Conservation (phyloP, 2,888 invertebrate genomes). For the Terebella lapidaria region DNA sequence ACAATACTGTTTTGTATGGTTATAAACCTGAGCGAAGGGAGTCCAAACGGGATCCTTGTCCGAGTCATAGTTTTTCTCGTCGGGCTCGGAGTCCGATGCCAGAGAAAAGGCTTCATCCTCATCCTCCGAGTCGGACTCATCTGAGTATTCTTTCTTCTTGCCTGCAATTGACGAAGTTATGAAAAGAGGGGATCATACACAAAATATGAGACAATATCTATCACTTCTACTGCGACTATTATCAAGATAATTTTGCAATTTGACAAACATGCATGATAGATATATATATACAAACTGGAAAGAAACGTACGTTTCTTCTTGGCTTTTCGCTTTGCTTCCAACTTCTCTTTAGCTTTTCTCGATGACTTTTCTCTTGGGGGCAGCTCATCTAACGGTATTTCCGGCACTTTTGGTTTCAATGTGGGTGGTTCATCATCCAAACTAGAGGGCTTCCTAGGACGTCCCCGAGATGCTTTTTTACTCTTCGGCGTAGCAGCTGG, state of each 20-base stretch:
- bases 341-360: slow-evolving; percentile 21
- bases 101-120: neutral
- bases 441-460: neutral
- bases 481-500: too few species aligned
- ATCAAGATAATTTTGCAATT: too few species aligned
- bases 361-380: slow-evolving; percentile 11
- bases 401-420: neutral
- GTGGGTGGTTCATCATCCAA: neutral
- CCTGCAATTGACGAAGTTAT: too few species aligned
- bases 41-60: slow-evolving; percentile 47
- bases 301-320: slow-evolving; percentile 5
- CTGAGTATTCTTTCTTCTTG: neutral
- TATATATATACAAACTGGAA: too few species aligned
- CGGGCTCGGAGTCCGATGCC: slow-evolving; percentile 1
- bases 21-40: neutral
- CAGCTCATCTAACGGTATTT: too few species aligned
- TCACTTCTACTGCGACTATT: too few species aligned
- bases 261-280: too few species aligned
- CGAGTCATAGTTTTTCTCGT: slow-evolving; percentile 36
- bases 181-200: too few species aligned
- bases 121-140: neutral
- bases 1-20: too few species aligned
- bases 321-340: slow-evolving; percentile 23
- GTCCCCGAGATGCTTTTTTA: neutral
- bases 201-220: too few species aligned